A percentile compares a stretch with the other conserved stretches of the same genome.
These are phyloP conservation scores for Sciurus vulgaris DNA, from an alignment of 2,797 vertebrate species.

Conservation along the genomic window DNA sequence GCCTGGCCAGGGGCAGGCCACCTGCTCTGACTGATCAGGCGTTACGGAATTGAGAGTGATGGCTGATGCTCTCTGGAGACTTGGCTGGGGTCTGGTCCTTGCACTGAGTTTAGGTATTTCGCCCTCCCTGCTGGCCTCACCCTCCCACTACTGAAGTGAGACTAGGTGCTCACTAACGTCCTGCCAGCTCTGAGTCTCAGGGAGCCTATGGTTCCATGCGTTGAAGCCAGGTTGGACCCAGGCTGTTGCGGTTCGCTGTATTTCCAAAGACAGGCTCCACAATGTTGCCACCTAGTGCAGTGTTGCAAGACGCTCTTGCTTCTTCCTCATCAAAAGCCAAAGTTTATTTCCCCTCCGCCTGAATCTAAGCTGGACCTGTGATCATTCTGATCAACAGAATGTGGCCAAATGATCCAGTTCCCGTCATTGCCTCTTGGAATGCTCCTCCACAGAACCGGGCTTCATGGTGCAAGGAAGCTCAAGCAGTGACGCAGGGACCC, in stretches of 20 bases:
- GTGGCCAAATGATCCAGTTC: no score
- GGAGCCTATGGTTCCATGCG: neutral
- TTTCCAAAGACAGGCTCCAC: neutral
- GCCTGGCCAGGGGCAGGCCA: neutral
- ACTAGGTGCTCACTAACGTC: no score
- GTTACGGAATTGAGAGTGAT: neutral
- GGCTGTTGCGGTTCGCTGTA: neutral
- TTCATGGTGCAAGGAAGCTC: neutral
- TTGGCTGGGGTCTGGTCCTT: neutral
- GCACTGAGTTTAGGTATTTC: neutral
- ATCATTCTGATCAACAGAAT: neutral
- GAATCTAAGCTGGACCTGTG: neutral
- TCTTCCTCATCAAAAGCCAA: neutral
- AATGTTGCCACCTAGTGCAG: accelerated
- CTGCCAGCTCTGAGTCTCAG: neutral
- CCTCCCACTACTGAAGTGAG: neutral
- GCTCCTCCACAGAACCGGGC: neutral
- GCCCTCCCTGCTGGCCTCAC: neutral
- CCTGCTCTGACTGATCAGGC: neutral
- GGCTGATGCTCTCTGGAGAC: neutral
- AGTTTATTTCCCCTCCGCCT: no score
- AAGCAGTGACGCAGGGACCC: accelerated
- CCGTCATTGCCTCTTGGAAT: neutral
- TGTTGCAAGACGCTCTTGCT: neutral
- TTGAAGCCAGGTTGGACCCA: no score